Percentiles rank a stretch among this genome's conserved stretches.
Evolutionary conservation across 2,888 invertebrate species (phyloP).

Genomic region (Yponomeuta evonymella): DNA sequence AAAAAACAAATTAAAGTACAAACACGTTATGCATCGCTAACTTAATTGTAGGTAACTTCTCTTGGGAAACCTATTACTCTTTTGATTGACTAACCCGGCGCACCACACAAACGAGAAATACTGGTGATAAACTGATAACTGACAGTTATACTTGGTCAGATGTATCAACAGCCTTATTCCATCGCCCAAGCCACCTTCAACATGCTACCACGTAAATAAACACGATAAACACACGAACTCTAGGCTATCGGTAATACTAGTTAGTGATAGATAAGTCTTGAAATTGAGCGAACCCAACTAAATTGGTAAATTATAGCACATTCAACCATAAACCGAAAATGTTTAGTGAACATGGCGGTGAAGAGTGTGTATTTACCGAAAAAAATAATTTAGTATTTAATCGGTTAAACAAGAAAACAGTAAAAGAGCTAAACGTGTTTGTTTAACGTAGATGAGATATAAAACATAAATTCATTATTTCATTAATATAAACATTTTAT

Average conservation of each 20-base stretch:
- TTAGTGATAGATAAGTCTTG: slow-evolving; percentile 56
- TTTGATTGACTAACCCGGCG: slow-evolving; percentile 68
- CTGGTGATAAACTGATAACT: slow-evolving; percentile 26
- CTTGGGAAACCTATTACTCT: slow-evolving; percentile 67
- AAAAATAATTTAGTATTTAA: not conserved
- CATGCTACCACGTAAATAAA: slow-evolving; percentile 47
- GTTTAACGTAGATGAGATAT: slow-evolving; percentile 26
- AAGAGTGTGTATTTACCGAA: not conserved
- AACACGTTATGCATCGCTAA: slow-evolving; percentile 76
- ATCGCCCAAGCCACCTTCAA: slow-evolving; percentile 30
- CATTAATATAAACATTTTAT: slow-evolving; percentile 46
- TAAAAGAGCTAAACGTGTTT: slow-evolving; percentile 50
- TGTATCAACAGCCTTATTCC: slow-evolving; percentile 26
- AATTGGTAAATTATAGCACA: slow-evolving; percentile 62
- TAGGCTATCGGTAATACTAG: slow-evolving; percentile 64
- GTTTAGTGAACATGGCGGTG: not conserved
- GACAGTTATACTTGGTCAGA: slow-evolving; percentile 32
- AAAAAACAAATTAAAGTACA: slow-evolving; percentile 77
- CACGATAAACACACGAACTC: slow-evolving; percentile 43
- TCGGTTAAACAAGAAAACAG: not conserved
- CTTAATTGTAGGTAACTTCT: slow-evolving; percentile 76
- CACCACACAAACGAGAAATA: slow-evolving; percentile 65
- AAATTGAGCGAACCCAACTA: slow-evolving; percentile 73
- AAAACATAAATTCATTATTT: slow-evolving; percentile 43
- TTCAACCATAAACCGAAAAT: slow-evolving; percentile 8